Evolutionary conservation across 2,888 invertebrate species (phyloP).

Genomic region (Salticus scenicus): DNA sequence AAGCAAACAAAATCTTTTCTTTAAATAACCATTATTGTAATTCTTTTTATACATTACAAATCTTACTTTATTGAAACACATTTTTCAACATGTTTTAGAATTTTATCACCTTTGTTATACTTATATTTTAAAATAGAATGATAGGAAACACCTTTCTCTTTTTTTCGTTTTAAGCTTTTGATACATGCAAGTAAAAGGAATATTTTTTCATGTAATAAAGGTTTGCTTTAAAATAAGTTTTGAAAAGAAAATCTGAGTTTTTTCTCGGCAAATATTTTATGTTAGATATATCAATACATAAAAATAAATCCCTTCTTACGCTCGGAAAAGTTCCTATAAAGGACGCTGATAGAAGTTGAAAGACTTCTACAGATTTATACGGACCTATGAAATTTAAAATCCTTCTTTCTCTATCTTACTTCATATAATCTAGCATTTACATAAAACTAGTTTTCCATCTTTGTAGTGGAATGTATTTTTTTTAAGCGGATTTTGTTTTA

Average conservation of each 20-base stretch:
- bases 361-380: slow-evolving; percentile 9
- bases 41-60: too few species aligned
- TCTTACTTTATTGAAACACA: too few species aligned
- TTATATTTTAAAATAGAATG: background rate
- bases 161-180: background rate
- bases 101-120: background rate
- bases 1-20: too few species aligned
- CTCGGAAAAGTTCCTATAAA: slow-evolving; percentile 1
- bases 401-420: background rate
- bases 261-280: slow-evolving; percentile 7
- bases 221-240: background rate
- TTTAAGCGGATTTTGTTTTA: slow-evolving; percentile 2
- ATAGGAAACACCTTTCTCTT: background rate
- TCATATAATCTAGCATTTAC: slow-evolving; percentile 1
- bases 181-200: background rate
- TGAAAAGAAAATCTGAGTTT: background rate
- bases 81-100: too few species aligned
- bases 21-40: too few species aligned
- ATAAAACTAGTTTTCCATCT: slow-evolving; percentile 12
- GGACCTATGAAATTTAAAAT: slow-evolving; percentile 6
- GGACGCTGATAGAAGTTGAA: slow-evolving; percentile 11
- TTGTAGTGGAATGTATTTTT: background rate
- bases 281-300: slow-evolving; percentile 9
- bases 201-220: background rate
- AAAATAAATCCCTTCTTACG: slow-evolving; percentile 7